Evolutionary conservation across 2,113 vertebrate genomes (phyloP).

Genomic region (Hemiprocne comata): DNA sequence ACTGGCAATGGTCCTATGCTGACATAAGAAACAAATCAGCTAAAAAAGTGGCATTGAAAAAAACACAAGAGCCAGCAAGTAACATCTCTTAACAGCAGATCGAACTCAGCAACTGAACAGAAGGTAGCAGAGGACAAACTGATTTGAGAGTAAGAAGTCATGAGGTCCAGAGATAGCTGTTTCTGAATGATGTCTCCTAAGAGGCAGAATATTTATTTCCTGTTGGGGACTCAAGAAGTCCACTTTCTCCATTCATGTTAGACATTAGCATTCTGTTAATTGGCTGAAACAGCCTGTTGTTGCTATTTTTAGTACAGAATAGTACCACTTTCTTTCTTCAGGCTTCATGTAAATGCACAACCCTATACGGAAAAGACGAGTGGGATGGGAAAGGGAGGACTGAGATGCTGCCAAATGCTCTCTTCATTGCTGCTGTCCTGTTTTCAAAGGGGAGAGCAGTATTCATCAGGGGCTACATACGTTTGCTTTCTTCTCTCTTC

Average conservation of each 20-base stretch:
- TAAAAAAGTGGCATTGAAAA: background rate
- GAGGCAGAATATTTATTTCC: background rate
- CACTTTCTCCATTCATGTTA: background rate
- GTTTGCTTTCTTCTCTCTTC: constrained; percentile 15
- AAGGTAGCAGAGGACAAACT: background rate
- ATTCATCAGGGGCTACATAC: background rate
- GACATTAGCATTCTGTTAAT: background rate
- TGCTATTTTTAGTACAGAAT: background rate
- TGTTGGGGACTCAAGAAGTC: background rate
- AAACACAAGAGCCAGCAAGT: background rate
- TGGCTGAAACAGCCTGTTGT: background rate
- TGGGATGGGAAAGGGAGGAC: background rate
- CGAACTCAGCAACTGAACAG: constrained; percentile 17
- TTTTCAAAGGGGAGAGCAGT: background rate
- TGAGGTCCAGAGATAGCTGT: background rate
- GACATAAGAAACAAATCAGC: background rate
- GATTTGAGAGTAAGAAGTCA: background rate
- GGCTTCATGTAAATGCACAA: background rate
- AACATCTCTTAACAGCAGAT: background rate
- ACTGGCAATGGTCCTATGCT: background rate
- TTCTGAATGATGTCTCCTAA: background rate
- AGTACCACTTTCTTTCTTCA: background rate
- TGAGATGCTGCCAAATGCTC: background rate
- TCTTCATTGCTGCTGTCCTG: background rate
- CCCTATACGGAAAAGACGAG: background rate